Evolutionary conservation across 2,113 vertebrate genomes (phyloP), one percentile per base, ranked within the genome.

Genomic region (Thymallus thymallus): DNA sequence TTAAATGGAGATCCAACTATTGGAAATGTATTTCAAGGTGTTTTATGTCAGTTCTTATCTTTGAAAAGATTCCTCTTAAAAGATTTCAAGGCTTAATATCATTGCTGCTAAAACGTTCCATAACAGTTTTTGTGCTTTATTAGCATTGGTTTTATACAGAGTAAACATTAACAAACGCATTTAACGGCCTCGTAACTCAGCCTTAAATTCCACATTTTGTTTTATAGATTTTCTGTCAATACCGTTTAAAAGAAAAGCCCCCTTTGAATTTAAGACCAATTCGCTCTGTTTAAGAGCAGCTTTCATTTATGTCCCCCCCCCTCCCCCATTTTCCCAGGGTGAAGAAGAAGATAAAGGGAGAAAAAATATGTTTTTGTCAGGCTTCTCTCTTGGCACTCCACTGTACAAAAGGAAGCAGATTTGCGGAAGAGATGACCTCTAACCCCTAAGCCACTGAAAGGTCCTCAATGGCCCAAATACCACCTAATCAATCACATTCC

Each of bases 381-480:
- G 90, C 89, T 73, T 89, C 85, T 92, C 93, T 91, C 91, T 92
- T 82, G 85, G 93, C 89, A 89, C 93, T 86, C 81, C 95, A 96
- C 95, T 96, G 96, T 98, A 98, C 96, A 97, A 98, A 97, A 96
- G 96, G 95, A 95, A 95, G 94, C 94, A 94, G 95, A 94, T 93
- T 94, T 95, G 95, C 94, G 90, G 96, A 88, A 90, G 93, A 96
- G 95, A 93, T 95, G 96, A 97, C 95, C 97, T 91, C 66, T 95
- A 91, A 96, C 96, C 96, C 85, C 89, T 41, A 75, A 93, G 92
- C 95, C 79, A 92, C 94, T 95, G 94, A 98, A 94, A 96, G 95
- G 94, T 91, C 91, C 93, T 95, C 91, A 94, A 94, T 94, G 95
- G 95, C 93, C 95, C 93, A 96, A 94, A 95, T 93, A 88, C 95